A percentile compares a stretch with the other conserved stretches of the same genome.
Evolutionary conservation across 2,888 invertebrate species (phyloP).

Genomic region (Caenorhabditis sinica): DNA sequence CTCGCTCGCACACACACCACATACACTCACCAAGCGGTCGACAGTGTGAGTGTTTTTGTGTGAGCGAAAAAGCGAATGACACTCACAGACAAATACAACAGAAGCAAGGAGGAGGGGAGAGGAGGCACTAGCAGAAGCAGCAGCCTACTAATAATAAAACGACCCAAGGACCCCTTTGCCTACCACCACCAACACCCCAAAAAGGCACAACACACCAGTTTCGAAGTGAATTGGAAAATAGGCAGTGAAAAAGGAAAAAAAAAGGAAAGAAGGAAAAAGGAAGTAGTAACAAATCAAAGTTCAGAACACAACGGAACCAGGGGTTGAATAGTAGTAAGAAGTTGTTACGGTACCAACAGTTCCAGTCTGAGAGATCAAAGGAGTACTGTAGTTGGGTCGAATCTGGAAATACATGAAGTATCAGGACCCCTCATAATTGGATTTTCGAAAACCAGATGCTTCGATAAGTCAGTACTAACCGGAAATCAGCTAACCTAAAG

Average conservation of each 20-base stretch:
- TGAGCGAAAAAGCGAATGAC: constrained; percentile 16
- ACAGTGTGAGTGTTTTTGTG: constrained; percentile 50
- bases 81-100: constrained; percentile 34
- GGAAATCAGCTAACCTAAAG: not conserved
- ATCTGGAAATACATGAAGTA: not conserved
- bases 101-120: not conserved
- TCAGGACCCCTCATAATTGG: not conserved
- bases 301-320: constrained; percentile 31
- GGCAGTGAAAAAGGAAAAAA: not conserved
- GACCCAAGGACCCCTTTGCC: constrained; percentile 11
- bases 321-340: not conserved
- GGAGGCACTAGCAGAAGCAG: constrained; percentile 9
- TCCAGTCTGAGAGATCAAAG: not conserved
- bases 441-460: not conserved
- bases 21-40: no score
- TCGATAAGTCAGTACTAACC: no score
- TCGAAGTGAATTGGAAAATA: constrained; percentile 19
- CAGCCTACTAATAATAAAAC: constrained; percentile 46
- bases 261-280: not conserved
- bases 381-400: not conserved
- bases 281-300: constrained; percentile 26
- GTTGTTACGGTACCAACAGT: not conserved
- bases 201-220: constrained; percentile 39
- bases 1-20: not conserved
- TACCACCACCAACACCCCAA: no score